Evolutionary conservation across 2,888 invertebrate species (phyloP).

Genomic region (Lepidonotus clava): DNA sequence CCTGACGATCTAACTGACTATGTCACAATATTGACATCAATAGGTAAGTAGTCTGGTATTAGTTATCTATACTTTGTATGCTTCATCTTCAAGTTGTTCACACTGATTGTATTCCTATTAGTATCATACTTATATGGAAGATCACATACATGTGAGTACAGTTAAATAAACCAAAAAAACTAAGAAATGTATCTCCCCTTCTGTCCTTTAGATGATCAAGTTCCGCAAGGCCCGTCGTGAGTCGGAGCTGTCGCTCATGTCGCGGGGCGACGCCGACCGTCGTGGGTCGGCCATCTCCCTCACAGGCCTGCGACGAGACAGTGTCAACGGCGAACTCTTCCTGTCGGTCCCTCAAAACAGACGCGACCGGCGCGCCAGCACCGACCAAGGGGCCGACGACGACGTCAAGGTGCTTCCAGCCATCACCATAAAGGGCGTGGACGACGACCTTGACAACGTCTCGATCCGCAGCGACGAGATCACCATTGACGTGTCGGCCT

Average conservation of each 20-base stretch:
- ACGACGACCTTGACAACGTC: background rate
- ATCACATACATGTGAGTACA: too few species aligned
- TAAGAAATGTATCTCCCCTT: too few species aligned
- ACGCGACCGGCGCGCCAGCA: background rate
- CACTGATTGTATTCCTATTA: too few species aligned
- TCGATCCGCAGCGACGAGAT: background rate
- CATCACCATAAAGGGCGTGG: background rate
- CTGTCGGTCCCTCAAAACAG: background rate
- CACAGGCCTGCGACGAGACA: background rate
- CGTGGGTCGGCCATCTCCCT: slow-evolving; percentile 15
- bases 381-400: background rate
- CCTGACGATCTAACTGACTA: too few species aligned
- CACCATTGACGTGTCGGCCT: background rate
- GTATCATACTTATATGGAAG: too few species aligned
- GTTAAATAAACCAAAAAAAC: too few species aligned
- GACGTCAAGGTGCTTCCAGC: slow-evolving; percentile 11
- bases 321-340: slow-evolving; percentile 4
- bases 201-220: slow-evolving; percentile 26
- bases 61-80: too few species aligned
- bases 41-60: too few species aligned
- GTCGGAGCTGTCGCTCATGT: slow-evolving; percentile 22
- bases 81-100: too few species aligned
- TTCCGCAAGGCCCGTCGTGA: slow-evolving; percentile 19
- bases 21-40: too few species aligned
- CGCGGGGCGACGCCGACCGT: background rate